These are phyloP conservation scores for Danaus plexippus DNA, from an alignment of 1,140 invertebrate genomes.

Conservation along the genomic window DNA sequence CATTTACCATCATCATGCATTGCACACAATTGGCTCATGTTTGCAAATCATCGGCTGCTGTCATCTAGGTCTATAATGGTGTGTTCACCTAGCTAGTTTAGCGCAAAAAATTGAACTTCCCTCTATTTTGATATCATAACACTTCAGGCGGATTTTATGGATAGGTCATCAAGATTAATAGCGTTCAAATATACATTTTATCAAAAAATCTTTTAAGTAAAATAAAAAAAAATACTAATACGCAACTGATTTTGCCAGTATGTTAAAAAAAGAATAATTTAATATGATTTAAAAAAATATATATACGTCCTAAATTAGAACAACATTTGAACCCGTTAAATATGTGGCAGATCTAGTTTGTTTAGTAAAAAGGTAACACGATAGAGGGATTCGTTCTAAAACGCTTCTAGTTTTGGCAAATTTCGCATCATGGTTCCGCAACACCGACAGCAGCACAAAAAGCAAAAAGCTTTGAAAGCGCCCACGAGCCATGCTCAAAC, in stretches of 20 bases:
- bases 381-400: constrained; percentile 45
- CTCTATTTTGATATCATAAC: constrained; percentile 25
- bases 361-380: constrained; percentile 41
- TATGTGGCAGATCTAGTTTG: too few species aligned
- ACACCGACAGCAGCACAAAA: constrained; percentile 48
- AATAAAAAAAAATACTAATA: too few species aligned
- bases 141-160: too few species aligned
- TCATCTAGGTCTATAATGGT: constrained; percentile 64
- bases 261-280: too few species aligned
- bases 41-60: constrained; percentile 57
- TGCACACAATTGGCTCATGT: constrained; percentile 61
- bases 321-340: too few species aligned
- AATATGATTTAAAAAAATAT: too few species aligned
- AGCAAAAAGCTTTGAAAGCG: constrained; percentile 48
- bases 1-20: constrained; percentile 60
- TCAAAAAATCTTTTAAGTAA: too few species aligned
- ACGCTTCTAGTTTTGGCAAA: constrained; percentile 59
- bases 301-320: too few species aligned
- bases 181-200: too few species aligned
- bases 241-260: too few species aligned
- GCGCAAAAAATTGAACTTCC: constrained; percentile 44
- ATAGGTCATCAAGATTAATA: too few species aligned
- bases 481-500: constrained; percentile 45
- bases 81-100: constrained; percentile 60
- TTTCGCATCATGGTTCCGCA: constrained; percentile 41